Conservation (phyloP, 2,888 invertebrate genomes). For the Brachycybe producta region DNA sequence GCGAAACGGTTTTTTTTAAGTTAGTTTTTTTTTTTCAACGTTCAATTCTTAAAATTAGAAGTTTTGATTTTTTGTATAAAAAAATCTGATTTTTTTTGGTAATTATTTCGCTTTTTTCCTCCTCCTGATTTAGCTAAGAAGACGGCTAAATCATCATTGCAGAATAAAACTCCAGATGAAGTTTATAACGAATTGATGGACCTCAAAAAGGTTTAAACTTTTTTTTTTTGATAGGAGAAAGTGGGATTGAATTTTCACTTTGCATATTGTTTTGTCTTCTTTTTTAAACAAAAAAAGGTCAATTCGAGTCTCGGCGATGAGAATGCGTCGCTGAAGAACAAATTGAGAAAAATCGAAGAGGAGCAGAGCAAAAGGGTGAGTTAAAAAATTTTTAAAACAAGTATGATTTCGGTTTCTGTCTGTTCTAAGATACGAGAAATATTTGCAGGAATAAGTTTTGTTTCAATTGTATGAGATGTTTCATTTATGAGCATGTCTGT, state of each 20-base stretch:
- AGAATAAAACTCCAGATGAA: constrained; percentile 13
- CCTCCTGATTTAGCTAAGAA: constrained; percentile 1
- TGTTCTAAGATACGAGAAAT: too few species aligned
- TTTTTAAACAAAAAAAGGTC: constrained; percentile 25
- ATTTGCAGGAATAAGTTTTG: too few species aligned
- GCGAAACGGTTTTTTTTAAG: too few species aligned
- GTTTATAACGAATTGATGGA: constrained; percentile 9
- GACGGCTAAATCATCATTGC: neutral
- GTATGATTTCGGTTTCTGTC: too few species aligned
- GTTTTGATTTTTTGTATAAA: too few species aligned
- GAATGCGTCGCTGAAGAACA: constrained; percentile 30
- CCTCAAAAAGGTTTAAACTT: constrained; percentile 18
- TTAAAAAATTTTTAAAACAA: constrained; percentile 7
- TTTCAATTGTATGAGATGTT: too few species aligned
- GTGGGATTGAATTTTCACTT: neutral
- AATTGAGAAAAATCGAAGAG: constrained; percentile 32
- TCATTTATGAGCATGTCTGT: too few species aligned
- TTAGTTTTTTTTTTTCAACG: too few species aligned
- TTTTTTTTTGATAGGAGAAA: neutral
- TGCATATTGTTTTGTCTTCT: neutral
- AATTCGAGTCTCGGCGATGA: constrained; percentile 30
- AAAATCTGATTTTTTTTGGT: too few species aligned
- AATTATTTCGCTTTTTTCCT: too few species aligned
- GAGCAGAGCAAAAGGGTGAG: constrained; percentile 32
- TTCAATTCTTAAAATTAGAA: too few species aligned